Evolutionary conservation across 2,797 vertebrate genomes (phyloP).

Genomic region (Saxicola maurus): DNA sequence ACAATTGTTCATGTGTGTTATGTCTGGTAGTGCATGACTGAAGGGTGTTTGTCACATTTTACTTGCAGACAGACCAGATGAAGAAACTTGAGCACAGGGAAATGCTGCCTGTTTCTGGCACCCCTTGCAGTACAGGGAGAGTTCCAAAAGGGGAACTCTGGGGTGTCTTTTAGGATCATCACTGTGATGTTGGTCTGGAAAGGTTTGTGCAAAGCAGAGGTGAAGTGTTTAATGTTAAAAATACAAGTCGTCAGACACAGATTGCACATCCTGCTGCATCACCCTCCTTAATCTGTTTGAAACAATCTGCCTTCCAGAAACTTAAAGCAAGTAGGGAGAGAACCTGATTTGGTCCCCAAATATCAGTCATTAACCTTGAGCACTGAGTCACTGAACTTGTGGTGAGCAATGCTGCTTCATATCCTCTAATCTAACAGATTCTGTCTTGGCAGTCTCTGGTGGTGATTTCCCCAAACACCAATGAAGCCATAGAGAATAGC

Average conservation of each 20-base stretch:
- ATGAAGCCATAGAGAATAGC: neutral
- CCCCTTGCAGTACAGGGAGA: neutral
- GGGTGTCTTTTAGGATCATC: neutral
- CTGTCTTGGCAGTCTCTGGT: neutral
- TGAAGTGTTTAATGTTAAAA: neutral
- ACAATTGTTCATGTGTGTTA: neutral
- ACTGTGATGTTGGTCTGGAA: neutral
- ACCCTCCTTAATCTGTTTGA: neutral
- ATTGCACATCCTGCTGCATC: neutral
- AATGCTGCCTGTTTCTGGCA: neutral
- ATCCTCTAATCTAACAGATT: neutral
- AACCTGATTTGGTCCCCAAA: neutral
- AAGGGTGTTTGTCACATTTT: neutral
- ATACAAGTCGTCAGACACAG: neutral
- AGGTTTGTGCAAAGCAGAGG: neutral
- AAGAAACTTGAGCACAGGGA: neutral
- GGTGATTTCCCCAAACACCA: constrained; percentile 1
- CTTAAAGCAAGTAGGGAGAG: neutral
- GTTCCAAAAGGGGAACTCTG: neutral
- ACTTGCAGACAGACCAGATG: neutral
- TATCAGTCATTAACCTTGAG: constrained; percentile 17
- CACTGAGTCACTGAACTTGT: neutral
- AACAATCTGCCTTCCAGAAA: neutral
- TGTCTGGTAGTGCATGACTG: neutral
- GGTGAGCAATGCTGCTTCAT: neutral